Conservation (phyloP, 2,888 invertebrate genomes). For the Brachyptera risi region DNA sequence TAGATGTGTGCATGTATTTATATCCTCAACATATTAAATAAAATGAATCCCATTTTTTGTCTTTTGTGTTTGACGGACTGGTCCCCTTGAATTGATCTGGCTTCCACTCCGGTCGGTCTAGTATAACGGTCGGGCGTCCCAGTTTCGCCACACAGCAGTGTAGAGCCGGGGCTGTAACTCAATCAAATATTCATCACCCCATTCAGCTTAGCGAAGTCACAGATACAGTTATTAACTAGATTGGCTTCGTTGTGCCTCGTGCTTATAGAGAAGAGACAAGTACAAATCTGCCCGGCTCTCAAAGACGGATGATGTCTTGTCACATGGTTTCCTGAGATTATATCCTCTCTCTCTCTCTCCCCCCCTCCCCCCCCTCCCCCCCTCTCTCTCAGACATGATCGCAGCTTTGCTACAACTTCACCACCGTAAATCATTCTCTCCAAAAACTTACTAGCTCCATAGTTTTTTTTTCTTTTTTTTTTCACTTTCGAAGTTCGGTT, state of each 20-base stretch:
- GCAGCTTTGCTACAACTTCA: not conserved
- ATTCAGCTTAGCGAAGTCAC: no score
- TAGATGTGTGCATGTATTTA: no score
- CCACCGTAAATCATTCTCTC: not conserved
- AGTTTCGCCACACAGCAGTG: no score
- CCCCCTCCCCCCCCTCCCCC: not conserved
- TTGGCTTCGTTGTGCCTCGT: slow-evolving; percentile 6
- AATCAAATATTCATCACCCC: no score
- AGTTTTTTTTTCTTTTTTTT: not conserved
- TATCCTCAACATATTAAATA: no score
- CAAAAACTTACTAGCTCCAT: not conserved
- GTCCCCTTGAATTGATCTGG: no score
- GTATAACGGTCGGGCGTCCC: no score
- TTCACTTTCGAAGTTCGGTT: not conserved
- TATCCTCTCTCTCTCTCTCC: not conserved
- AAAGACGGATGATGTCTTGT: slow-evolving; percentile 28
- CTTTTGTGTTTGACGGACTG: no score
- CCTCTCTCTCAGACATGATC: not conserved
- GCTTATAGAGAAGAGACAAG: slow-evolving; percentile 16
- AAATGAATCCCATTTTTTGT: no score
- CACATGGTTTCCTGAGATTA: slow-evolving; percentile 28
- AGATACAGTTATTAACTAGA: slow-evolving; percentile 15
- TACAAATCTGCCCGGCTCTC: slow-evolving; percentile 18
- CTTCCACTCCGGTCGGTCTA: no score
- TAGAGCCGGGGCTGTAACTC: no score